A percentile compares a stretch with the other conserved stretches of the same genome.
Evolutionary conservation across 1,140 invertebrate species (phyloP).

Genomic region (Mya arenaria): DNA sequence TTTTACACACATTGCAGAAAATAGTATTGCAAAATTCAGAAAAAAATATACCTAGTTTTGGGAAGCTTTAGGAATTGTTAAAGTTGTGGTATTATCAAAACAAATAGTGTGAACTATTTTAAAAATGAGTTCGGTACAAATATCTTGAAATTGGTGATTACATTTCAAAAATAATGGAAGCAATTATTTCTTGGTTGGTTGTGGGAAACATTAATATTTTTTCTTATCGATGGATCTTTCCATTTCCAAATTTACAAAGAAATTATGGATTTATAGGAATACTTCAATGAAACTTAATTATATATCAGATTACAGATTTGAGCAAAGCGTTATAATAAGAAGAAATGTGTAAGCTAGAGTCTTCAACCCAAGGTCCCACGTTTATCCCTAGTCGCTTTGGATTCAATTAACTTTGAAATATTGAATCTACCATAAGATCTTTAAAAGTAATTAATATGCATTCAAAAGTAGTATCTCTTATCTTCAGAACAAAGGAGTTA

Average conservation of each 20-base stretch:
- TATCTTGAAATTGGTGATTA: background rate
- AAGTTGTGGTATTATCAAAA: no score
- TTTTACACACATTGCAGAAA: no score
- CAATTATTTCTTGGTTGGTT: background rate
- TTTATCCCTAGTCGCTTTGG: slow-evolving; percentile 6
- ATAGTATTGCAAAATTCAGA: no score
- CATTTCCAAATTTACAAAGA: background rate
- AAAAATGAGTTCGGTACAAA: background rate
- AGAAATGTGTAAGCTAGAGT: slow-evolving; percentile 32
- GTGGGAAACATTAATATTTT: background rate
- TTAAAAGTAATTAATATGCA: slow-evolving; percentile 42
- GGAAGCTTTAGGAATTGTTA: no score
- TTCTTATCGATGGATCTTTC: background rate
- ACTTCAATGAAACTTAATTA: slow-evolving; percentile 56
- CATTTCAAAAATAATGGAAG: background rate
- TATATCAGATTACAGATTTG: slow-evolving; percentile 48
- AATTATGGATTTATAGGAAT: slow-evolving; percentile 2
- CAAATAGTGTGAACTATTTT: no score
- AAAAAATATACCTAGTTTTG: no score
- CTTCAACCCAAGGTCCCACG: slow-evolving; percentile 31
- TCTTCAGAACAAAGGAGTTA: slow-evolving; percentile 20
- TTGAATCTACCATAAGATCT: slow-evolving; percentile 30
- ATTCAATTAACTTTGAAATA: slow-evolving; percentile 41
- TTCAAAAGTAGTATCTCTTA: slow-evolving; percentile 44
- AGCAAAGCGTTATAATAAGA: slow-evolving; percentile 30